These are phyloP conservation scores for Pollachius pollachius DNA, from an alignment of 2,113 vertebrate genomes.

Conservation along the genomic window DNA sequence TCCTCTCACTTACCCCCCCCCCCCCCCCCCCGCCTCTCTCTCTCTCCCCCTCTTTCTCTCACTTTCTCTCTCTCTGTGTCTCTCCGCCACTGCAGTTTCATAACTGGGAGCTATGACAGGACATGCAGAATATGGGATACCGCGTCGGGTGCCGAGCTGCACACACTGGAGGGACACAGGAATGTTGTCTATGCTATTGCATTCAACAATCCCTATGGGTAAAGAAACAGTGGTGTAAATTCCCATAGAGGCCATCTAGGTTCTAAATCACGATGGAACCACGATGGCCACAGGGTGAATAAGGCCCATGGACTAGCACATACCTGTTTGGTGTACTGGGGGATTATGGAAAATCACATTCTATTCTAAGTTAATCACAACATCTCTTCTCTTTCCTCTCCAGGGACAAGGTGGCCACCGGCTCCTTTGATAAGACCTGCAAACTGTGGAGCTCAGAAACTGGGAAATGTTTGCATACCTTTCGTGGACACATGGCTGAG, in stretches of 20 bases:
- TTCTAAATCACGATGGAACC: too few relatives aligned
- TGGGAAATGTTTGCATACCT: conserved; percentile 89
- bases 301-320: neutral
- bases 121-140: conserved; percentile 96
- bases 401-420: conserved; percentile 96
- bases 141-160: conserved; percentile 81
- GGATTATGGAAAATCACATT: too few relatives aligned
- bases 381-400: neutral
- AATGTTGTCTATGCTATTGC: conserved; percentile 93
- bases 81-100: conserved; percentile 77
- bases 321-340: neutral
- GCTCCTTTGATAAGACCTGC: conserved; percentile 95
- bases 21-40: neutral
- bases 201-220: conserved; percentile 98
- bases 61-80: neutral
- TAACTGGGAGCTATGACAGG: conserved; percentile 96
- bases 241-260: too few relatives aligned
- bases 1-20: neutral
- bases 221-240: conserved; percentile 57
- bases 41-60: neutral
- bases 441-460: conserved; percentile 90
- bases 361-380: too few relatives aligned
- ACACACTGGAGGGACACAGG: conserved; percentile 81
- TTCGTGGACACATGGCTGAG: conserved; percentile 88
- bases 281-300: neutral